Percentiles rank a stretch among this genome's conserved stretches.
Evolutionary conservation across 1,140 invertebrate species (phyloP).

Genomic region (Eueides isabella): DNA sequence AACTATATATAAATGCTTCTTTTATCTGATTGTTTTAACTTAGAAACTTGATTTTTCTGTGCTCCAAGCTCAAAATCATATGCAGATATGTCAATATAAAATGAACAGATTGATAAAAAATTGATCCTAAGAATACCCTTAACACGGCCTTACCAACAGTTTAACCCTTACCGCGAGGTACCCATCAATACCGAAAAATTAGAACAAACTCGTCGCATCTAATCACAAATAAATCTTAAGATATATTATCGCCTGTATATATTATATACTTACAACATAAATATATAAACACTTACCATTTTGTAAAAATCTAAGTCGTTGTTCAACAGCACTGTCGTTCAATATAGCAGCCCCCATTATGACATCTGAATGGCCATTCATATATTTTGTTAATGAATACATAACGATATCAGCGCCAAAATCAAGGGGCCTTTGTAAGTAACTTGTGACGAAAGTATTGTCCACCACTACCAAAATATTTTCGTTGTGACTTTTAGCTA

Average conservation of each 20-base stretch:
- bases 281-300: conserved; percentile 86
- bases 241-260: not conserved
- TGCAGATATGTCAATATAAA: too few relatives aligned
- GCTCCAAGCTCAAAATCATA: too few relatives aligned
- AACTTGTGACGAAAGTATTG: conserved; percentile 98
- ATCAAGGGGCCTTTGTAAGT: conserved; percentile 95
- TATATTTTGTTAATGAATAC: conserved; percentile 98
- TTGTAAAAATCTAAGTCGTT: conserved; percentile 92
- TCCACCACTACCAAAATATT: conserved; percentile 95
- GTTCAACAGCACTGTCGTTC: conserved; percentile 88
- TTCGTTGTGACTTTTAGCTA: conserved; percentile 83
- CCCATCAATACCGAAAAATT: too few relatives aligned
- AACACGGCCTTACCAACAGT: too few relatives aligned
- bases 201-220: too few relatives aligned
- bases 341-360: conserved; percentile 96
- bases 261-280: not conserved
- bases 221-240: too few relatives aligned
- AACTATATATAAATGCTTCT: too few relatives aligned
- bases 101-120: too few relatives aligned
- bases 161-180: too few relatives aligned
- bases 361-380: conserved; percentile 99
- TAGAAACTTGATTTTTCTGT: too few relatives aligned
- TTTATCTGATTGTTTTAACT: too few relatives aligned
- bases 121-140: too few relatives aligned
- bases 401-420: conserved; percentile 96